Evolutionary conservation across 2,113 vertebrate genomes (phyloP), one percentile per base, ranked within the genome.

Genomic region (Dipodomys merriami): DNA sequence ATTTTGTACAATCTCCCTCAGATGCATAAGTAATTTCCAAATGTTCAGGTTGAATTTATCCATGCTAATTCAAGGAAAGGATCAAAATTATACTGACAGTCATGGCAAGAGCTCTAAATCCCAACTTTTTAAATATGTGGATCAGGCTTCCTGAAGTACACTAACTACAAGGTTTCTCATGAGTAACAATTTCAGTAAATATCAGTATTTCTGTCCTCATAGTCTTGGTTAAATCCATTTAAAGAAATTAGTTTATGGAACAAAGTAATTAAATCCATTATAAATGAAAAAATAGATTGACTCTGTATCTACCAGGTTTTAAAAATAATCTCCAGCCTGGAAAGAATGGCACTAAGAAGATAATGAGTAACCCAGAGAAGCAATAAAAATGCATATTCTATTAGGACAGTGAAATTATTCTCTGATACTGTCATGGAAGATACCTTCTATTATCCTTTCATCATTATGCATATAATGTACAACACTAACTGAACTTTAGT

Each of bases 201-300:
- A 69, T 39, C 90, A 92, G 88, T 83, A 81, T 96, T 92, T 93
- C 83, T 88, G 29, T 89, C 39, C 39, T 94, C 68, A 69, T 53
- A 74, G 53, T 93, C 25, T 19, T 94, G 23, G n/a, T 29, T 83
- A 68, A 92, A 93, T 69, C 30, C 39, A 89, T 86, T 84, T 68
- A 77, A 92, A 73, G 35, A 91, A 92, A 92, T 84, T 71, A 64
- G 76, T 83, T 91, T 83, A 78, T 90, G 80, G 93, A 95, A 67
- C 33, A 95, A 91, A 86, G 35, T 93, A 92, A 96, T 92, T 94
- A 93, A 95, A 93, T 86, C 83, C 72, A 65, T 30, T 81, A 88
- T 19, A 68, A 95, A 86, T 53, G 72, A 92, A 92, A 91, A 95
- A 95, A 77, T 53, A 19, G 49, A 83, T 91, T 29, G 5, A 83